Evolutionary conservation across 2,888 invertebrate species (phyloP).

Genomic region (Boloria selene): DNA sequence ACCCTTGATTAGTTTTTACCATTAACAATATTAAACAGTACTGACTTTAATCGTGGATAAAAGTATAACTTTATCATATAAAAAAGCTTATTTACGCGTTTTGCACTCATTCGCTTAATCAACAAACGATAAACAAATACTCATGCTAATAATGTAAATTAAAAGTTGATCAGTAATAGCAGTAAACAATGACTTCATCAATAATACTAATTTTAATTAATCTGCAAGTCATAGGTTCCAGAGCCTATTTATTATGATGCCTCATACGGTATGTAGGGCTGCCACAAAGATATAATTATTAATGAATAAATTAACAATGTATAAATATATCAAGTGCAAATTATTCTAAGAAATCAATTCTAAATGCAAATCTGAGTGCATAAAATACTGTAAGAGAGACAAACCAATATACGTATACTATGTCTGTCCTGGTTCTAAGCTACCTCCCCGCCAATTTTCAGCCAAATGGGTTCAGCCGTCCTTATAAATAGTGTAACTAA

Average conservation of each 20-base stretch:
- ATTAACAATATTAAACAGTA: background rate
- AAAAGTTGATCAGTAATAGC: slow-evolving; percentile 18
- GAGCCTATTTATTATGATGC: slow-evolving; percentile 20
- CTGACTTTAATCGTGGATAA: background rate
- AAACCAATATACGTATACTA: too few relatives aligned
- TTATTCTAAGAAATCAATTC: too few relatives aligned
- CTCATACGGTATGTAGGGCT: background rate
- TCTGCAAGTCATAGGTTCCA: slow-evolving; percentile 26
- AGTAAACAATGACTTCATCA: slow-evolving; percentile 21
- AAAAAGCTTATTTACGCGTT: background rate
- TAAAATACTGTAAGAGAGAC: too few relatives aligned
- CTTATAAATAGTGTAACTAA: too few relatives aligned
- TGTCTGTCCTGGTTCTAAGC: too few relatives aligned
- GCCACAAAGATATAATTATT: background rate
- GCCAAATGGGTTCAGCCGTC: too few relatives aligned
- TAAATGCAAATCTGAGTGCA: too few relatives aligned
- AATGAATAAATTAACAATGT: background rate
- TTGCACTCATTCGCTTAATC: slow-evolving; percentile 2
- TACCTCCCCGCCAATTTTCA: too few relatives aligned
- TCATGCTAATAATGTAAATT: slow-evolving; percentile 15
- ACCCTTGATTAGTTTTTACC: background rate
- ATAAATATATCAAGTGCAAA: too few relatives aligned
- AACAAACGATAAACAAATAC: slow-evolving; percentile 11
- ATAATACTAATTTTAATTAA: slow-evolving; percentile 26
- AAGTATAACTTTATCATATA: background rate